Evolutionary conservation across 2,888 invertebrate genomes (phyloP).

Genomic region (Oxytorus armatus): DNA sequence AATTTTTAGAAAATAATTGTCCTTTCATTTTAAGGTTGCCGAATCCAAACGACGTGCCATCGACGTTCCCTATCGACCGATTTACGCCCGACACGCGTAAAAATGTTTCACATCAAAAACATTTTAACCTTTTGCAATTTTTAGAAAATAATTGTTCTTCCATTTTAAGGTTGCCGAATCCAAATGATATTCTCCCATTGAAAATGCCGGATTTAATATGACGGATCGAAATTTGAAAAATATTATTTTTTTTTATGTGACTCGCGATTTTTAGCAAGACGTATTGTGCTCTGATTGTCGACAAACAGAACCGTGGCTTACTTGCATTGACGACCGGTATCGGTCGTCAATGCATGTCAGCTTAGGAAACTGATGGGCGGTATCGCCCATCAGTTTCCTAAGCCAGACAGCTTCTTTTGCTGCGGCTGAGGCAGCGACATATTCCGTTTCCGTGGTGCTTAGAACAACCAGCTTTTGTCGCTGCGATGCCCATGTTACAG

Average conservation of each 20-base stretch:
- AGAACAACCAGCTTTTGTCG: conserved; percentile 59
- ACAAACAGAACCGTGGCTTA: conserved; percentile 1
- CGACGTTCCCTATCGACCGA: too few relatives aligned
- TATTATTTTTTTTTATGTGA: conserved; percentile 20
- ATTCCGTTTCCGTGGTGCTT: conserved; percentile 45
- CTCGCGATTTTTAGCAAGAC: conserved; percentile 5
- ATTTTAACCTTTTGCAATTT: too few relatives aligned
- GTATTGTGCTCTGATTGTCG: conserved; percentile 3
- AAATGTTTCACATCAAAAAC: too few relatives aligned
- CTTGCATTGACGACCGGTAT: conserved; percentile 12
- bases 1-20: too few relatives aligned
- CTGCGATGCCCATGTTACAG: conserved; percentile 68
- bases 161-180: too few relatives aligned
- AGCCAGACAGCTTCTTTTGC: conserved; percentile 19
- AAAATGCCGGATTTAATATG: too few relatives aligned
- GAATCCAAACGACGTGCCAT: too few relatives aligned
- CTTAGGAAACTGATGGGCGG: neutral
- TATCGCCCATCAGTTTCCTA: neutral
- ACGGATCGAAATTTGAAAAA: too few relatives aligned
- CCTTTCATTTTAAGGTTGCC: too few relatives aligned
- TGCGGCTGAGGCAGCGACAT: conserved; percentile 4
- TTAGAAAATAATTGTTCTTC: too few relatives aligned
- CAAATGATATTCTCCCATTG: too few relatives aligned
- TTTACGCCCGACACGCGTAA: too few relatives aligned
- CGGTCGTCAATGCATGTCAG: conserved; percentile 7